Evolutionary conservation across 2,888 invertebrate species (phyloP), one percentile per base, ranked within the genome.

Genomic region (Tachina lurida): DNA sequence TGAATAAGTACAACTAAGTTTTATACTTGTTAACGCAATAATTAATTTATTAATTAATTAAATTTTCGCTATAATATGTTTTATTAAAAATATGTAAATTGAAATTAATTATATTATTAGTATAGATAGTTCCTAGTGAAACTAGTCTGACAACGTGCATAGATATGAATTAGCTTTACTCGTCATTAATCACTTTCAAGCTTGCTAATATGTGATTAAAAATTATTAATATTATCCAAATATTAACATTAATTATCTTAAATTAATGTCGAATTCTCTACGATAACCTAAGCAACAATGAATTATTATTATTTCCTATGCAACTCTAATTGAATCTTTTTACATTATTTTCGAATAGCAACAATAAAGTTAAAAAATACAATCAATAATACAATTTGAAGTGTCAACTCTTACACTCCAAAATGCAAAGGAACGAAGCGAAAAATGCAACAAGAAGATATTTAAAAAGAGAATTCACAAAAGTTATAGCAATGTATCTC

Each of bases 321-420:
- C 75, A 76, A 88, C 84, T 75, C 88, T 84, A 87, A 76, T 85
- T 82, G 82, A 70, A 75, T 22, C 45, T 31, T 68, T 45, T 12
- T 56, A n/a, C 1, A n/a, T n/a, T n/a, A 49, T 41, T 41, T 47
- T 41, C 10, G 43, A 71, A 49, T 39, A 80, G 43, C 4, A 52
- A 17, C 58, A 73, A 60, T 68, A 10, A 7, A 41, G 45, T n/a
- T 58, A 65, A 19, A 62, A 70, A 41, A 67, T 12, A 31, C 22
- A 65, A 75, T 39, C 43, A 71, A 70, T 41, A 68, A 47, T 17
- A 45, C 43, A 54, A 13, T 76, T 22, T 82, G 78, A 82, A 85
- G 85, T 85, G 85, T 17, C 74, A 85, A 82, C 41, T 31, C 74
- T 67, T 45, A 65, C 85, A 78, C 85, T 85, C 74, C 82, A 85